Evolutionary conservation across 2,797 vertebrate species (phyloP), one percentile per base, ranked within the genome.

Genomic region (Coregonus ussuriensis): DNA sequence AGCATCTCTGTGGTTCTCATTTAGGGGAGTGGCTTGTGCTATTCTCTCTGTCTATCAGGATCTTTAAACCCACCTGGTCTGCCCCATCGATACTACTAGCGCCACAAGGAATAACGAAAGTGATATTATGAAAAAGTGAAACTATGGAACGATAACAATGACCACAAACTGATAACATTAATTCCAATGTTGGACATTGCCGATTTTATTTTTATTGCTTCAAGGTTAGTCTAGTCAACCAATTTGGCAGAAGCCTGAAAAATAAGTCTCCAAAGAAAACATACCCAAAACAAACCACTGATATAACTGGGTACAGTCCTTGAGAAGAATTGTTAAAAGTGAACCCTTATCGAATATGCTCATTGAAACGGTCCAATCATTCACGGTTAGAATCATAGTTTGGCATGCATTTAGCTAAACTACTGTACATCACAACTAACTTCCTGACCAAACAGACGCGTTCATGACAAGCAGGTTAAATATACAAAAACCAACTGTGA

Each of bases 11-110:
- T 6, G 0, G 54, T 15, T 25, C 21, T 31, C 11, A 25, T 21
- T 21, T n/a, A 31, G 71, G 77, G 86, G 84, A n/a, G 86, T 85
- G 75, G 79, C 5, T 76, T 79, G 41, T 25, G 11, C 63, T 31
- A 74, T 41, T 81, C 77, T 71, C 77, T 59, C 81, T 81, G 86
- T 88, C 86, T 71, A 79, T 91, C 89, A 89, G 52, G 74, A 1
- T 73, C 25, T 82, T 83, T 84, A 82, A 87, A 88, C 77, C 82
- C 77, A 72, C 6, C 82, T 9, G 0, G 74, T 78, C 81, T 69
- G 77, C 67, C 75, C 71, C 75, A 70, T 68, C 78, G 76, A 29
- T 41, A 41, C 71, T 29, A 11, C 47, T 62, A 33, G 0, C 9
- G 41, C 41, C 41, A 11, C 11, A 13, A 11, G 9, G 15, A 15